Conservation (phyloP, 2,113 vertebrate species). For the Meles meles region DNA sequence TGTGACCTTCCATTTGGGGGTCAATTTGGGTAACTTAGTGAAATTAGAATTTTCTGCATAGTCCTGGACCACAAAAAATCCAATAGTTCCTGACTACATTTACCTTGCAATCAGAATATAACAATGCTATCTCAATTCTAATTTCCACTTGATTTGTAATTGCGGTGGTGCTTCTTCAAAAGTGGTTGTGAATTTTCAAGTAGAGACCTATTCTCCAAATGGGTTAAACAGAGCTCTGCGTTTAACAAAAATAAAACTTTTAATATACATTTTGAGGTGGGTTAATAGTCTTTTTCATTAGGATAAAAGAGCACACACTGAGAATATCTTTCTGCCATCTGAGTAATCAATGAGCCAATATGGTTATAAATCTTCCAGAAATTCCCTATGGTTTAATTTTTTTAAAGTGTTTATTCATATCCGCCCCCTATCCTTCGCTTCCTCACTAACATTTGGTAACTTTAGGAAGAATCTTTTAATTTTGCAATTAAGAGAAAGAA, state of each 20-base stretch:
- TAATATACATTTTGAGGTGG: slow-evolving; percentile 73
- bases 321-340: slow-evolving; percentile 83
- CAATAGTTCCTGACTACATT: slow-evolving; percentile 1
- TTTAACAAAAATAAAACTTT: slow-evolving; percentile 64
- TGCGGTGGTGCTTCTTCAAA: slow-evolving; percentile 14
- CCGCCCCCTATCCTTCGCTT: slow-evolving; percentile 78
- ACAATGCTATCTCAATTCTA: neutral
- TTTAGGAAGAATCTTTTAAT: slow-evolving; percentile 85
- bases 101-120: slow-evolving; percentile 46
- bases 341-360: slow-evolving; percentile 86
- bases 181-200: slow-evolving; percentile 31
- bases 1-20: slow-evolving; percentile 22
- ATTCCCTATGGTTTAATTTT: slow-evolving; percentile 78
- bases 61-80: slow-evolving; percentile 2
- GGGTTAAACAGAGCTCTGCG: slow-evolving; percentile 62
- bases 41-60: slow-evolving; percentile 46
- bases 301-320: slow-evolving; percentile 79
- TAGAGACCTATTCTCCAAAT: slow-evolving; percentile 11
- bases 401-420: slow-evolving; percentile 81
- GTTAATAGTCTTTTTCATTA: slow-evolving; percentile 84
- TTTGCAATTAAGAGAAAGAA: slow-evolving; percentile 82
- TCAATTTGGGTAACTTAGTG: slow-evolving; percentile 29
- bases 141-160: slow-evolving; percentile 48
- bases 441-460: slow-evolving; percentile 82
- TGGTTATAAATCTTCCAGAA: slow-evolving; percentile 82